phyloP scores from a whole-genome alignment of 2,888 invertebrate genomes.

The Cephus runcator region DNA sequence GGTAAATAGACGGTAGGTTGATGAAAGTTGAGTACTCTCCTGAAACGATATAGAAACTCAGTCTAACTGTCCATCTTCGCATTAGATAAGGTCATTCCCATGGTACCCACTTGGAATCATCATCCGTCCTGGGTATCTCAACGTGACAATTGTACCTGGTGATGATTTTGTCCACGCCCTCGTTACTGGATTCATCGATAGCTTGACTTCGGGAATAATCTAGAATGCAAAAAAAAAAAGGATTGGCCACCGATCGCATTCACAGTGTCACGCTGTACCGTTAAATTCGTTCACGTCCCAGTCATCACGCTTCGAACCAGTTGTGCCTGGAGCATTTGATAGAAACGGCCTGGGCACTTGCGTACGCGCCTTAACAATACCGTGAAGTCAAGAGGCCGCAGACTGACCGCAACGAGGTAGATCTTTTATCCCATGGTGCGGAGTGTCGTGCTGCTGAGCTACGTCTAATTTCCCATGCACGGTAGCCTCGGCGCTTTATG shows the following conservation, averaged over 20 bases:
- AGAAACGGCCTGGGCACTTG: too few species aligned
- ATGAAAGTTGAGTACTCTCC: background rate
- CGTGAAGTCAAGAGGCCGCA: conserved; percentile 15
- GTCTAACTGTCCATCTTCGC: background rate
- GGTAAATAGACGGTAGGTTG: background rate
- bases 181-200: too few species aligned
- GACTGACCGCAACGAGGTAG: conserved; percentile 32
- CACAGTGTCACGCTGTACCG: too few species aligned
- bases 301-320: too few species aligned
- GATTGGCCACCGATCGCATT: too few species aligned
- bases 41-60: background rate
- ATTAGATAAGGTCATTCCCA: background rate
- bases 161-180: too few species aligned
- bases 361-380: background rate
- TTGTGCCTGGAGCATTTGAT: too few species aligned
- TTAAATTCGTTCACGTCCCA: too few species aligned
- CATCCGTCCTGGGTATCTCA: background rate
- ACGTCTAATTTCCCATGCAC: conserved; percentile 39
- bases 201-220: too few species aligned
- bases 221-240: too few species aligned
- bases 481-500: conserved; percentile 25
- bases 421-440: conserved; percentile 14
- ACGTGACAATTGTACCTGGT: too few species aligned
- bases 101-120: background rate
- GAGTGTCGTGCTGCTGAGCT: conserved; percentile 26